Conservation (phyloP, 2,888 invertebrate genomes). For the Drymonia ruficornis region DNA sequence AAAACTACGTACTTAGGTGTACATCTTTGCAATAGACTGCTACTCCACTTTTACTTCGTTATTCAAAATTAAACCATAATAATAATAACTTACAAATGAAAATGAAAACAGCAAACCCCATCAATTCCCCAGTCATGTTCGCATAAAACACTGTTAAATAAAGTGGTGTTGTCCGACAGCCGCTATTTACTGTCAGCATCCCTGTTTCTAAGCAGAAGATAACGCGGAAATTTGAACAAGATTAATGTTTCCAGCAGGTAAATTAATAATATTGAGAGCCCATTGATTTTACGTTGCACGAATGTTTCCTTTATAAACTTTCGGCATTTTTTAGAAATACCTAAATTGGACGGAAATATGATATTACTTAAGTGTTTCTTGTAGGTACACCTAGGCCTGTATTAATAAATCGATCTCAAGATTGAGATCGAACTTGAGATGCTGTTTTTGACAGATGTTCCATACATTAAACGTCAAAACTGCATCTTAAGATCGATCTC, state of each 20-base stretch:
- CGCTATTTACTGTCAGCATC: constrained; percentile 23
- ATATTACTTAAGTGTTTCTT: too few relatives aligned
- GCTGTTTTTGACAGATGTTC: too few relatives aligned
- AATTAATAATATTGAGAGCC: constrained; percentile 43
- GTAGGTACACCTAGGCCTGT: too few relatives aligned
- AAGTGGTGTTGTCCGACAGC: constrained; percentile 15
- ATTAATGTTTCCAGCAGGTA: constrained; percentile 43
- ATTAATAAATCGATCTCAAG: too few relatives aligned
- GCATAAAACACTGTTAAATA: constrained; percentile 11
- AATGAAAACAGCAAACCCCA: background rate
- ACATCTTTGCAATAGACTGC: too few relatives aligned
- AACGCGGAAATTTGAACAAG: constrained; percentile 39
- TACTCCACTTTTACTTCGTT: too few relatives aligned
- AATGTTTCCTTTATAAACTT: constrained; percentile 36
- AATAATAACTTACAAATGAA: background rate
- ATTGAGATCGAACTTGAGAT: too few relatives aligned
- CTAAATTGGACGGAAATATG: background rate
- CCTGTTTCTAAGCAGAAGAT: constrained; percentile 25
- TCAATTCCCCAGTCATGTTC: background rate
- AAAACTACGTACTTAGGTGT: too few relatives aligned
- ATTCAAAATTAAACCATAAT: too few relatives aligned
- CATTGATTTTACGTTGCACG: constrained; percentile 37
- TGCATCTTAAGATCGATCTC: too few relatives aligned
- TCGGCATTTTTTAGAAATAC: constrained; percentile 10
- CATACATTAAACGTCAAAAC: too few relatives aligned